Conservation (phyloP, 1,140 invertebrate genomes). For the Trachymyrmex cornetzi region DNA sequence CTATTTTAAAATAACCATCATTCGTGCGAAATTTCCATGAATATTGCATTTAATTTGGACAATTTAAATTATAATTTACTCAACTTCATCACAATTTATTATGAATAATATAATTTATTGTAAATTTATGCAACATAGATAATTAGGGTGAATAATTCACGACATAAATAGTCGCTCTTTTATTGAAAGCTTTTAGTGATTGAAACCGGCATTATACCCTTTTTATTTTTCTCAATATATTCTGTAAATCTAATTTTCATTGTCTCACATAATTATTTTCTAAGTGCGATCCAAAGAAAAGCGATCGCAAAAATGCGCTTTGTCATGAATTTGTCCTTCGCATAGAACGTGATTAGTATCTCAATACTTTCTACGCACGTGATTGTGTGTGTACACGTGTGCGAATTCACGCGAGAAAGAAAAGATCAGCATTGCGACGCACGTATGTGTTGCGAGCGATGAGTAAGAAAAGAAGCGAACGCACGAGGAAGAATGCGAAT, state of each 20-base stretch:
- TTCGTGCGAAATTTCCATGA: background rate
- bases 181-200: background rate
- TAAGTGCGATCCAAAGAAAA: background rate
- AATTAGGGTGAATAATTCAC: background rate
- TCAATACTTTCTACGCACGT: conserved; percentile 15
- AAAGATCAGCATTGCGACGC: conserved; percentile 7
- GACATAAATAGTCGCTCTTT: background rate
- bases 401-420: conserved; percentile 30
- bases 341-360: conserved; percentile 21
- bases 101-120: background rate
- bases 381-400: conserved; percentile 25
- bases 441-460: background rate
- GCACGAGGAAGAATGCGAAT: conserved; percentile 32
- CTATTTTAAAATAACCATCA: background rate
- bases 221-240: background rate
- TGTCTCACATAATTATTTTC: background rate
- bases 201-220: background rate
- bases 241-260: background rate
- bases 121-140: background rate
- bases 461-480: conserved; percentile 10
- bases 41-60: background rate
- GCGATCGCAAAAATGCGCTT: background rate
- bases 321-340: conserved; percentile 29
- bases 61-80: background rate
- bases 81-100: background rate